These are phyloP conservation scores for Drosophila vallismaia DNA, from an alignment of 2,888 invertebrate species.

Conservation along the genomic window DNA sequence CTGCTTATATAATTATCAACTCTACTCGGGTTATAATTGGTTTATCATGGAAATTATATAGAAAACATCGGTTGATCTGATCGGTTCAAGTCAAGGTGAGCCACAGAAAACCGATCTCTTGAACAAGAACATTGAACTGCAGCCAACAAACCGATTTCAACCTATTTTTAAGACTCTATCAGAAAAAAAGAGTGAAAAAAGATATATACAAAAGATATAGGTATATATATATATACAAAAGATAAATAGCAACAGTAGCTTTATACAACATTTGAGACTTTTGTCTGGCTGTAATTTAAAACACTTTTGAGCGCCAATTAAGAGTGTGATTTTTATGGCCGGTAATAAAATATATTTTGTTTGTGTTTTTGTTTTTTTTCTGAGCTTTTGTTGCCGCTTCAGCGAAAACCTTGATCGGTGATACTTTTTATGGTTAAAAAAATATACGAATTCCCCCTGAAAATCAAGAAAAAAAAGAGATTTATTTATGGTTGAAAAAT, in stretches of 20 bases:
- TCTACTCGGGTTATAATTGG: conserved; percentile 31
- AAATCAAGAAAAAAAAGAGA: no score
- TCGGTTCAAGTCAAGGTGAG: conserved; percentile 24
- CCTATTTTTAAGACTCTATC: conserved; percentile 10
- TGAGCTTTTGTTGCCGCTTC: no score
- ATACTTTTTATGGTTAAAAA: no score
- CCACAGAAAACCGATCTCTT: conserved; percentile 14
- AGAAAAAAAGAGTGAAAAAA: background rate
- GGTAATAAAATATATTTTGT: background rate
- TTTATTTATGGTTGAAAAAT: no score
- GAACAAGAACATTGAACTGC: conserved; percentile 9
- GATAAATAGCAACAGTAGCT: no score
- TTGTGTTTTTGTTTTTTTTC: no score
- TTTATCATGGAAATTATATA: conserved; percentile 34
- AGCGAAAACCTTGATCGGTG: no score
- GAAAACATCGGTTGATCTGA: conserved; percentile 26
- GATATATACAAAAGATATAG: background rate
- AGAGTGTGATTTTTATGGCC: background rate
- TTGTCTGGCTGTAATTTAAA: no score
- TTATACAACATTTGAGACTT: no score
- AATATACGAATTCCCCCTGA: no score
- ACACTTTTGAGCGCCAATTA: background rate
- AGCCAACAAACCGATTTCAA: background rate
- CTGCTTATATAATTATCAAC: conserved; percentile 31
- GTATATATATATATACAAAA: no score